Conservation (phyloP, 37 sponge, comb jelly and placozoan species). For the Cliona cf. orientalis region DNA sequence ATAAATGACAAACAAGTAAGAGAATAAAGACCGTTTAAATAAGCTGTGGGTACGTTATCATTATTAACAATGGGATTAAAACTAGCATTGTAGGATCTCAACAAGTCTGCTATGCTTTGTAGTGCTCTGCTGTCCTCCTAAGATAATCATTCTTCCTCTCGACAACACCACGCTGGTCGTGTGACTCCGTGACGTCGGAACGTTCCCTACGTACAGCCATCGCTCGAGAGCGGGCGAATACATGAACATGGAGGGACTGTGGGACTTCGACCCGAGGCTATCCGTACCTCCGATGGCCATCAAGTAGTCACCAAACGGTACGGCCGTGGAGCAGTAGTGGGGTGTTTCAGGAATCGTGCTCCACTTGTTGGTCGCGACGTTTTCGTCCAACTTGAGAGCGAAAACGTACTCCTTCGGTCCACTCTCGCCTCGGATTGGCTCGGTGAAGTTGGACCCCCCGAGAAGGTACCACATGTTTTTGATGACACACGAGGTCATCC, state of each 20-base stretch:
- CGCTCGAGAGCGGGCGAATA: slow-evolving; percentile 26
- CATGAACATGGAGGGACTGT: slow-evolving; percentile 25
- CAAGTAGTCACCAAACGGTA: slow-evolving; percentile 45
- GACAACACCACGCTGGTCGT: slow-evolving; percentile 38
- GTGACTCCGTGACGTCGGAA: slow-evolving; percentile 47
- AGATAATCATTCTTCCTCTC: slow-evolving; percentile 18
- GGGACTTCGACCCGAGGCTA: slow-evolving; percentile 16
- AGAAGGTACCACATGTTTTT: slow-evolving; percentile 39
- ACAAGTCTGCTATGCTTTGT: slow-evolving; percentile 32
- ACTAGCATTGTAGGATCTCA: slow-evolving; percentile 35
- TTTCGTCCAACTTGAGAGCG: slow-evolving; percentile 18
- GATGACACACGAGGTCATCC: slow-evolving; percentile 49
- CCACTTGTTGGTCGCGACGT: slow-evolving; percentile 43
- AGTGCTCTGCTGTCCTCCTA: slow-evolving; percentile 47
- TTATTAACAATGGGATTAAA: too few species aligned
- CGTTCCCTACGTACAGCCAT: slow-evolving; percentile 46
- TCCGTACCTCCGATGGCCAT: slow-evolving; percentile 55
- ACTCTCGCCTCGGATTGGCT: slow-evolving; percentile 30
- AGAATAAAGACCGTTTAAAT: neutral
- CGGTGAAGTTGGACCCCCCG: slow-evolving; percentile 54
- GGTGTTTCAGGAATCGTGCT: slow-evolving; percentile 21
- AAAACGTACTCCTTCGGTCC: slow-evolving; percentile 36
- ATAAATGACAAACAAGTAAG: neutral
- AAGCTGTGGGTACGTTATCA: too few species aligned
- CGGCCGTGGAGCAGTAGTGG: slow-evolving; percentile 43